Percentiles rank a stretch among this genome's conserved stretches.
Evolutionary conservation across 2,797 vertebrate species (phyloP).

Genomic region (Gallinago stenura): DNA sequence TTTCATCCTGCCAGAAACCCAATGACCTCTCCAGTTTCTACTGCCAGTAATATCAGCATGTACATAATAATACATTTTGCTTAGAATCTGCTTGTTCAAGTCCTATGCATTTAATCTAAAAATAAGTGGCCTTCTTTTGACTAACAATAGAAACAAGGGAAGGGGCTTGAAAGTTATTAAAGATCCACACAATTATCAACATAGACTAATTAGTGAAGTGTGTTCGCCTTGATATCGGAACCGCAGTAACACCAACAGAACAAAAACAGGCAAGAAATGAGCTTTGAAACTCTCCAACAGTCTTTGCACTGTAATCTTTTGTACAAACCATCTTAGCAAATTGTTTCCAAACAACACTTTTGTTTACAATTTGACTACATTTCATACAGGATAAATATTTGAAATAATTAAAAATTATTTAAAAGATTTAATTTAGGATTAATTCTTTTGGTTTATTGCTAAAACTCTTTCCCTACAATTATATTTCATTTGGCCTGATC

Average conservation of each 20-base stretch:
- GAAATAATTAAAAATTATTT: neutral
- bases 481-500: neutral
- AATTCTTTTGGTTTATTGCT: neutral
- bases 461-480: neutral
- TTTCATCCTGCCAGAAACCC: neutral
- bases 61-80: neutral
- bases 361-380: neutral
- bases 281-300: neutral
- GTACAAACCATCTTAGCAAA: neutral
- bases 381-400: neutral
- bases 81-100: neutral
- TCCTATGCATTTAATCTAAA: neutral
- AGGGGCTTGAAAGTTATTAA: neutral
- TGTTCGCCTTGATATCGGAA: neutral
- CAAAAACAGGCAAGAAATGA: neutral
- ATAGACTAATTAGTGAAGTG: neutral
- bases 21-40: neutral
- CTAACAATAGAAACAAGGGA: fast-evolving
- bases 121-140: neutral
- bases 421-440: neutral
- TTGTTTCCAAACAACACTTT: neutral
- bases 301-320: neutral
- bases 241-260: neutral
- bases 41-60: neutral
- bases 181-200: neutral